Evolutionary conservation across 2,888 invertebrate species (phyloP).

Genomic region (Gandaritis pyraliata): DNA sequence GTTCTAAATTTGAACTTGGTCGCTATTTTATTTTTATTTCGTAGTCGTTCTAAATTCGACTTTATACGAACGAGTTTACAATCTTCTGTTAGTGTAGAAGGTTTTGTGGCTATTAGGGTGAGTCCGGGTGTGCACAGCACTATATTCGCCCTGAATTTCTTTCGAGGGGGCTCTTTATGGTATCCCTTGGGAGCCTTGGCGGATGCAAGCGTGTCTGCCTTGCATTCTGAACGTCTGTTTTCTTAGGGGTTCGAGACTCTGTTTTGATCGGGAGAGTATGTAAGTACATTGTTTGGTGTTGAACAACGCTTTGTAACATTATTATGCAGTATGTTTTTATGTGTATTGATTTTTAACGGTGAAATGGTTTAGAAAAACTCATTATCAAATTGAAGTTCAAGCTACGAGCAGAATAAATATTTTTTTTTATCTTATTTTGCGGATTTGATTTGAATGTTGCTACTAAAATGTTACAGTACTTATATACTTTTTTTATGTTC

Average conservation of each 20-base stretch:
- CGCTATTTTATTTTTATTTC: slow-evolving; percentile 19
- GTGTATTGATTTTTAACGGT: slow-evolving; percentile 6
- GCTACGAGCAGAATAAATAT: neutral
- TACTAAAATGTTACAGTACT: no score
- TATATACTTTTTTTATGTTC: no score
- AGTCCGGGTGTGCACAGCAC: slow-evolving; percentile 52
- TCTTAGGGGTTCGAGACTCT: slow-evolving; percentile 46
- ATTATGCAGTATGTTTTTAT: slow-evolving; percentile 23
- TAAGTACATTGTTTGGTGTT: slow-evolving; percentile 31
- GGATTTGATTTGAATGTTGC: no score
- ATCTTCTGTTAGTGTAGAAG: slow-evolving; percentile 16
- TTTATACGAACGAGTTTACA: slow-evolving; percentile 28
- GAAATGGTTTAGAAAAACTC: slow-evolving; percentile 26
- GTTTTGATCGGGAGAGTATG: slow-evolving; percentile 43
- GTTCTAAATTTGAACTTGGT: slow-evolving; percentile 45
- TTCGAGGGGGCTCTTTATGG: slow-evolving; percentile 57
- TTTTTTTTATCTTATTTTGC: no score
- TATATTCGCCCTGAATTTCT: slow-evolving; percentile 63
- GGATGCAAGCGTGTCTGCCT: slow-evolving; percentile 63
- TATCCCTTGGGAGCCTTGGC: slow-evolving; percentile 61
- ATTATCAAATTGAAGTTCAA: slow-evolving; percentile 22
- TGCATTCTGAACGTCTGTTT: slow-evolving; percentile 62
- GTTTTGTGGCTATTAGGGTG: slow-evolving; percentile 39
- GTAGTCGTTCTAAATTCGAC: slow-evolving; percentile 17
- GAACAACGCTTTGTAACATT: slow-evolving; percentile 24